Base-by-base conservation (phyloP, 2,113 vertebrate species). In the Cygnus atratus region DNA sequence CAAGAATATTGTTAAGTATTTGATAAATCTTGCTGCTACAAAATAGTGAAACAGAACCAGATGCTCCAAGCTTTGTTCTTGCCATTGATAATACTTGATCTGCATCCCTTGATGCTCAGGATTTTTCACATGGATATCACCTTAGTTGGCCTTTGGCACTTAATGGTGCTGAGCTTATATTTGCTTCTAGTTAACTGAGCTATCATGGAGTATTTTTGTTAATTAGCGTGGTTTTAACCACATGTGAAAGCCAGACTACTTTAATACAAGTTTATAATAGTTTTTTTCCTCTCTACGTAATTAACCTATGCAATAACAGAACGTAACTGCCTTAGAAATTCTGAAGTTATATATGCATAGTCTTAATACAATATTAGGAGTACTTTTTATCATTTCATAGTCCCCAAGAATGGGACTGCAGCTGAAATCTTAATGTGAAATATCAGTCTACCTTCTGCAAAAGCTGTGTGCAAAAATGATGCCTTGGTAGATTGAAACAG, bases 211-310 rank as follows among this genome's bases (percentile, higher is more conserved):
- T 83, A n/a, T 92, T 88, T 83, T 81, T 67, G 57, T 89, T 92
- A 94, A 93, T 95, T 71, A 33, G 43, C 44, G 18, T 94, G 74
- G 29, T 84, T 90, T 94, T 89, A 92, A 88, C 63, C n/a, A 39
- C 55, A 9, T 4, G 16, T 81, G 79, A 59, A 87, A 94, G 44
- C 54, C 48, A 89, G 72, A 37, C 28, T 87, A 52, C 58, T 92
- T 88, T 54, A 87, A 78, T 81, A 85, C 5, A 75, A 84, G 76
- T 68, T 65, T 46, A 26, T 43, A 19, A 78, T 54, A 50, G 76
- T 68, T 16, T 21, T 58, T 43, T 31, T 80, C 61, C 4, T 80
- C 44, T 90, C 22, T 68, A 9, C 26, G 79, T 91, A 91, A 91
- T 86, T 97, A 71, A 73, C 62, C 43, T 86, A 65, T 65, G 26